Evolutionary conservation across 2,113 vertebrate genomes (phyloP), one percentile per base, ranked within the genome.

Genomic region (Perccottus glenii): DNA sequence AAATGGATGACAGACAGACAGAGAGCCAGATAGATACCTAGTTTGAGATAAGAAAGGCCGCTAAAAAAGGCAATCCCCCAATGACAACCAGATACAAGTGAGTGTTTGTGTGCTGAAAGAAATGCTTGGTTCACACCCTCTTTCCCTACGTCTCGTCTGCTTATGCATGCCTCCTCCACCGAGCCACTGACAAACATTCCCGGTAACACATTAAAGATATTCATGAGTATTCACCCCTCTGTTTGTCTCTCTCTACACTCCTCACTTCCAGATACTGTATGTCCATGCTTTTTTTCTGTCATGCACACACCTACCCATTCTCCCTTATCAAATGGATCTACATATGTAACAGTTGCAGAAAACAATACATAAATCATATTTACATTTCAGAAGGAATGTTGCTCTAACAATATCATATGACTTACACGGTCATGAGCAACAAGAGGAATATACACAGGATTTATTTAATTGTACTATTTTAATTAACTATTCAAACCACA

Each of bases 131-230:
- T 14, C 60, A 32, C 47, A 63, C 14, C 42, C 49, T 35, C 33
- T 42, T 42, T 50, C 43, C 2, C 9, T 49, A 15, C 11, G 15
- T 70, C 60, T 71, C 33, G 55, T 44, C 57, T 44, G 76, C 49
- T 73, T 53, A 19, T 53, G 19, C 16, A 10, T 51, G 67, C 15
- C 60, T 42, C 60, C 40, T 32, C 55, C 44, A 33, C 60, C 51
- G 38, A 36, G 55, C 58, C 10, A 7, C 70, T 27, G 27, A 70
- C 67, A 81, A 77, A 73, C 62, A 71, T 43, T 60, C 69, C 47
- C 48, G 67, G 53, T 62, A 75, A 63, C 70, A 67, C 73, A 73
- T 75, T 75, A 67, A 71, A 73, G 71, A 82, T 86, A 86, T 82
- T 89, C 78, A 85, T 53, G 78, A 80, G 77, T 16, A 2, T 62